Evolutionary conservation across 2,888 invertebrate genomes (phyloP).

Genomic region (Cryptus armator): DNA sequence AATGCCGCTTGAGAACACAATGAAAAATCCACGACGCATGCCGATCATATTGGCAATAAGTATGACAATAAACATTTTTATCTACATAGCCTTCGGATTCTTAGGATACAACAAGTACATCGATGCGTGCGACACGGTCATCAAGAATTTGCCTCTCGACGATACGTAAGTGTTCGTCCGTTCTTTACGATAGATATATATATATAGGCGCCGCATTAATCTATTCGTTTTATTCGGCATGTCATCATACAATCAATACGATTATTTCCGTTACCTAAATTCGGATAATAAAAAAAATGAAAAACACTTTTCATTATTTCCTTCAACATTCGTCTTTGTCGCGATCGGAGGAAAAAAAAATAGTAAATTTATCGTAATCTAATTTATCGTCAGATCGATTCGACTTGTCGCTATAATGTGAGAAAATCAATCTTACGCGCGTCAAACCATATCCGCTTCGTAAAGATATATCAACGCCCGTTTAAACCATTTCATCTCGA

Average conservation of each 20-base stretch:
- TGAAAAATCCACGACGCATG: slow-evolving; percentile 93
- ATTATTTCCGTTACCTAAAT: not conserved
- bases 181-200: not conserved
- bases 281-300: not conserved
- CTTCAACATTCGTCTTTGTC: not conserved
- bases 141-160: slow-evolving; percentile 92
- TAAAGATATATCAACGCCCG: too few relatives aligned
- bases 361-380: too few relatives aligned
- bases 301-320: not conserved
- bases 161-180: slow-evolving; percentile 87
- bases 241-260: not conserved
- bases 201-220: not conserved
- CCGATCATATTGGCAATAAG: slow-evolving; percentile 93
- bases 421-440: too few relatives aligned
- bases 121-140: slow-evolving; percentile 91
- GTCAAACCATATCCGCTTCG: too few relatives aligned
- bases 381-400: too few relatives aligned
- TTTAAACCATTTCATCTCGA: too few relatives aligned
- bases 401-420: too few relatives aligned
- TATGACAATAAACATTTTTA: slow-evolving; percentile 91
- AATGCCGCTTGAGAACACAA: slow-evolving; percentile 96
- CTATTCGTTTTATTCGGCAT: not conserved
- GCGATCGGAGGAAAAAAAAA: not conserved
- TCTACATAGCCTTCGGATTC: slow-evolving; percentile 95
- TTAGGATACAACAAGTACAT: slow-evolving; percentile 96